These are phyloP conservation scores for Dromas ardeola DNA, from an alignment of 2,113 vertebrate species.

Conservation along the genomic window DNA sequence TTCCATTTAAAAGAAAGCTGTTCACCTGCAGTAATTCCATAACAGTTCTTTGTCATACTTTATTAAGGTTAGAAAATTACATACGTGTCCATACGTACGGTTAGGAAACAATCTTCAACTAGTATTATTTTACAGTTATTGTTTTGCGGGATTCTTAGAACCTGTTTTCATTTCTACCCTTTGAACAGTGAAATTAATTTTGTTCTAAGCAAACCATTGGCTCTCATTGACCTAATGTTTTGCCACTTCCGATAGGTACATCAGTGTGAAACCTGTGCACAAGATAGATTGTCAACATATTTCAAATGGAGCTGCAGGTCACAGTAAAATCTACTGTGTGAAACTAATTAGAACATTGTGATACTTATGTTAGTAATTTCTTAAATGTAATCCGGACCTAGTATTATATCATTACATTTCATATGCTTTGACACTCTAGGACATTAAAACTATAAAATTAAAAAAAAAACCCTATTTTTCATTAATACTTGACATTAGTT, in stretches of 20 bases:
- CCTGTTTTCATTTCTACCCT: background rate
- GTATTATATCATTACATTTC: background rate
- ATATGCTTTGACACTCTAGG: background rate
- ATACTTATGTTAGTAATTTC: background rate
- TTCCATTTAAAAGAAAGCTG: background rate
- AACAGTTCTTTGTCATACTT: background rate
- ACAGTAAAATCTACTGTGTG: background rate
- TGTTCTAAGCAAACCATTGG: background rate
- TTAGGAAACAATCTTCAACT: background rate
- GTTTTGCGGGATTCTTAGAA: background rate
- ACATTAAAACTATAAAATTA: background rate
- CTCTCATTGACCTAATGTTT: background rate
- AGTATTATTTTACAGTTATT: background rate
- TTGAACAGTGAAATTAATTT: background rate
- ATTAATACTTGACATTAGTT: background rate
- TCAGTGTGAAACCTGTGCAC: background rate
- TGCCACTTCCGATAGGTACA: background rate
- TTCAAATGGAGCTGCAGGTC: background rate
- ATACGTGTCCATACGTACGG: accelerated
- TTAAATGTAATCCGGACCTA: background rate
- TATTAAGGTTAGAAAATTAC: background rate
- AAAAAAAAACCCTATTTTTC: accelerated
- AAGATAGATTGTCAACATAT: background rate
- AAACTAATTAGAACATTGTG: background rate
- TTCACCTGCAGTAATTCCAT: background rate